Evolutionary conservation across 2,113 vertebrate genomes (phyloP).

Genomic region (Brachyhypopomus occidentalis): DNA sequence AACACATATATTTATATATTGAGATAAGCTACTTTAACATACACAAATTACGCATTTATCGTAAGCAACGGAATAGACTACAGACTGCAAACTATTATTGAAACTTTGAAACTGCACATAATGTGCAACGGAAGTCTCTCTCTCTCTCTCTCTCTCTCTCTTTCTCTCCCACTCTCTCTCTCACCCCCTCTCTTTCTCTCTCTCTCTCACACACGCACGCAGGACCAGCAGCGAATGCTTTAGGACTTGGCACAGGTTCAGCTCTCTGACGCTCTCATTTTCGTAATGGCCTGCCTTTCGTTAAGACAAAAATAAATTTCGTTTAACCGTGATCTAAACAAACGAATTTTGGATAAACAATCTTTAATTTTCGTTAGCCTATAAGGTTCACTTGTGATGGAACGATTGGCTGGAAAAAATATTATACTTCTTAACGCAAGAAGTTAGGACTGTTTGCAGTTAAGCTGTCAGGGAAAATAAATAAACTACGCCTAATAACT

Average conservation of each 20-base stretch:
- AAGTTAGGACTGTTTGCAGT: not conserved
- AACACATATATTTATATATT: not conserved
- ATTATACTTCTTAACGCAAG: slow-evolving; percentile 3
- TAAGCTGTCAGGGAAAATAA: not conserved
- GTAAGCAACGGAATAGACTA: too few species aligned
- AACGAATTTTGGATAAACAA: slow-evolving; percentile 35
- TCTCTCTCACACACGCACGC: slow-evolving; percentile 1
- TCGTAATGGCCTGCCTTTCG: slow-evolving; percentile 31
- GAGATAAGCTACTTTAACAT: not conserved
- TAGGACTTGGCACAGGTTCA: slow-evolving; percentile 37
- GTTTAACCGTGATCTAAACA: slow-evolving; percentile 16
- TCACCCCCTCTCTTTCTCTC: not conserved
- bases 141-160: too few species aligned
- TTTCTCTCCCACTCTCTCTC: not conserved
- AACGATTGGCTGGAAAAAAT: not conserved
- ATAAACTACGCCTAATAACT: too few species aligned
- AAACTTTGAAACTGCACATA: too few species aligned
- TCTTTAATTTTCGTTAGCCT: not conserved
- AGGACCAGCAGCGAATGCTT: not conserved
- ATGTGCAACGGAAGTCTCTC: too few species aligned
- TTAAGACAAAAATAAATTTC: slow-evolving; percentile 38
- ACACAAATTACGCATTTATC: too few species aligned
- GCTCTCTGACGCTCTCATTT: not conserved
- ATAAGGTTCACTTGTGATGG: not conserved
- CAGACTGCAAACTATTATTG: too few species aligned